Base-by-base conservation (phyloP, 2,888 invertebrate genomes). In the Zonitis immaculata region DNA sequence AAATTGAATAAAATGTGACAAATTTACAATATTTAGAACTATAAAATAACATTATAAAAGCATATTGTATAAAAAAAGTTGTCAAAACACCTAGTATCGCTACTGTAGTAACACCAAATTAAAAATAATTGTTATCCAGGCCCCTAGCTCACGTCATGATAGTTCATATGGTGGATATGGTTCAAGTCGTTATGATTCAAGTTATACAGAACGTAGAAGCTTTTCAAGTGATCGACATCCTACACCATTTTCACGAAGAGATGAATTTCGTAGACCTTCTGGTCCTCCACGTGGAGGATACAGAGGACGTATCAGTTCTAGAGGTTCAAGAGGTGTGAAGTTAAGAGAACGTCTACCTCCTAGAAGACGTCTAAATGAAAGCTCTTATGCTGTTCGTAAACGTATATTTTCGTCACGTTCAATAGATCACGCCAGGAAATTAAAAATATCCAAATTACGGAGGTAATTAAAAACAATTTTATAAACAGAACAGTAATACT, bases 371-470 rank as follows among this genome's bases (percentile, higher is more conserved):
- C 75, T 82, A 62, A 76, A 80, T 65, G 80, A 79, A 52, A 81
- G 75, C 76, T 79, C 82, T 64, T 82, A 82, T 70, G 76, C 78
- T 49, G 76, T 80, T 62, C 78, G 81, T 70, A 78, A 80, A 63
- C 78, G 82, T 64, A 77, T 79, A 65, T 66, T 72, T 53, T 52
- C 71, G 46, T 62, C 66, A 56, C 67, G 72, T 58, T 59, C 73
- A 44, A 62, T 71, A 60, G 76, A 76, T 64, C 74, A 66, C 71
- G 62, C 70, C 58, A 73, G 76, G 70, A 76, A 73, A 63, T 69
- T 76, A 59, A 76, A 73, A 70, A 69, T 76, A 56, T 68, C 73
- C 60, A 76, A 72, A 64, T 58, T 77, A 63, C 73, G 77, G 77
- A 78, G 78, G 78, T 76, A 76, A 76, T 66, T 72, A 56, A 57